A percentile compares a stretch with the other conserved stretches of the same genome.
Evolutionary conservation across 2,797 vertebrate species (phyloP).

Genomic region (Cynopterus sphinx): DNA sequence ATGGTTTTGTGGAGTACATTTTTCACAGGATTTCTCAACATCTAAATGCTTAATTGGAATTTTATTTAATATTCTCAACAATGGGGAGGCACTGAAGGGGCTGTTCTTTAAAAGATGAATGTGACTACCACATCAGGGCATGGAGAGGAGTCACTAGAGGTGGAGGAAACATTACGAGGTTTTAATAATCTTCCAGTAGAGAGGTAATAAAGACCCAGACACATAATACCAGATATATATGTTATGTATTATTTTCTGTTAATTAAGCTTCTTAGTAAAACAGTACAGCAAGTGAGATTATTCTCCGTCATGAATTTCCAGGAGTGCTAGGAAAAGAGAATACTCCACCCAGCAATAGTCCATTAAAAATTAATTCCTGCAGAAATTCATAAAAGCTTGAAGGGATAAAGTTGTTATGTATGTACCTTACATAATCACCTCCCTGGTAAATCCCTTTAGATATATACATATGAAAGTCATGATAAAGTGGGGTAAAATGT

Average conservation of each 20-base stretch:
- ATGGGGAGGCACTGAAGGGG: neutral
- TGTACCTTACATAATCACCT: neutral
- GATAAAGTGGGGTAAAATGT: neutral
- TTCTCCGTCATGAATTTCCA: constrained; percentile 33
- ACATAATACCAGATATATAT: constrained; percentile 9
- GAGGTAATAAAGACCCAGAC: neutral
- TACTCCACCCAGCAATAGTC: neutral
- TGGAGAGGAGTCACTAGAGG: neutral
- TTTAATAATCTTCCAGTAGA: constrained; percentile 48
- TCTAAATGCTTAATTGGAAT: constrained; percentile 25
- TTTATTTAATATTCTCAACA: constrained; percentile 33
- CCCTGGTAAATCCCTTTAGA: neutral
- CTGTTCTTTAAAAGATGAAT: constrained; percentile 2
- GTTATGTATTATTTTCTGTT: constrained; percentile 56
- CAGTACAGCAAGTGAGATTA: neutral
- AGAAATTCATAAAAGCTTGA: constrained; percentile 33
- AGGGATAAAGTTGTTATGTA: neutral
- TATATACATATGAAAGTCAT: neutral
- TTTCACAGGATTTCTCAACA: neutral
- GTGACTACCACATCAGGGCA: neutral
- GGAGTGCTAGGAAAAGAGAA: neutral
- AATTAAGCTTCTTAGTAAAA: constrained; percentile 62
- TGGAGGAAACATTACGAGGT: neutral
- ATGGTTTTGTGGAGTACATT: neutral
- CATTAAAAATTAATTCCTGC: constrained; percentile 51